Conservation (phyloP, 2,888 invertebrate genomes). For the Chalcosyrphus nemorum region DNA sequence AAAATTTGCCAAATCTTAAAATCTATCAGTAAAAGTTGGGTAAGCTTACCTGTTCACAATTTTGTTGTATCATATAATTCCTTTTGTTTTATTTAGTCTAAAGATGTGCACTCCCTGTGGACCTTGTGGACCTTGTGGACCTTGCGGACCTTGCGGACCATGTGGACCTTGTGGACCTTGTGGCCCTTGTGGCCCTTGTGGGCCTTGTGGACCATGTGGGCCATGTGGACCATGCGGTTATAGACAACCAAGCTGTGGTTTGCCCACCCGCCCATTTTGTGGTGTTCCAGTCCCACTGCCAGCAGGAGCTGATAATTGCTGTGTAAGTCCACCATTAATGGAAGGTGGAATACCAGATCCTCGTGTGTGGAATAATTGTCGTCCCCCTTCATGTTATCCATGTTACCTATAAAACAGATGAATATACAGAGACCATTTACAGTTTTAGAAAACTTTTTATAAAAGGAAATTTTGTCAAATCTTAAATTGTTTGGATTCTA, state of each 20-base stretch:
- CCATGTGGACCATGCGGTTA: slow-evolving; percentile 48
- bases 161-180: slow-evolving; percentile 6
- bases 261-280: slow-evolving; percentile 25
- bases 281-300: slow-evolving; percentile 62
- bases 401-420: slow-evolving; percentile 44
- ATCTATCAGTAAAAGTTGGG: too few relatives aligned
- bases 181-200: slow-evolving; percentile 56
- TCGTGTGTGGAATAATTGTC: slow-evolving; percentile 65
- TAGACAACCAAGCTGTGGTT: neutral
- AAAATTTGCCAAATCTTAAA: too few relatives aligned
- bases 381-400: slow-evolving; percentile 47
- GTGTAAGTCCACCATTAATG: slow-evolving; percentile 50
- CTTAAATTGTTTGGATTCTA: neutral
- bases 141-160: slow-evolving; percentile 29
- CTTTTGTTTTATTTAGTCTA: too few relatives aligned
- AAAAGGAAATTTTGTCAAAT: too few relatives aligned
- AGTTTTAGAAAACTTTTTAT: neutral
- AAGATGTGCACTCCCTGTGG: slow-evolving; percentile 54
- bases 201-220: slow-evolving; percentile 61
- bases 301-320: slow-evolving; percentile 56
- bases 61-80: too few relatives aligned
- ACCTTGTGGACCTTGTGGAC: slow-evolving; percentile 14
- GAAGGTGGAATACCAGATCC: slow-evolving; percentile 68
- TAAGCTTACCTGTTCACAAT: too few relatives aligned
- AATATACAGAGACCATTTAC: neutral